phyloP scores from a whole-genome alignment of 2,888 invertebrate genomes.

The Peribatodes rhomboidaria region DNA sequence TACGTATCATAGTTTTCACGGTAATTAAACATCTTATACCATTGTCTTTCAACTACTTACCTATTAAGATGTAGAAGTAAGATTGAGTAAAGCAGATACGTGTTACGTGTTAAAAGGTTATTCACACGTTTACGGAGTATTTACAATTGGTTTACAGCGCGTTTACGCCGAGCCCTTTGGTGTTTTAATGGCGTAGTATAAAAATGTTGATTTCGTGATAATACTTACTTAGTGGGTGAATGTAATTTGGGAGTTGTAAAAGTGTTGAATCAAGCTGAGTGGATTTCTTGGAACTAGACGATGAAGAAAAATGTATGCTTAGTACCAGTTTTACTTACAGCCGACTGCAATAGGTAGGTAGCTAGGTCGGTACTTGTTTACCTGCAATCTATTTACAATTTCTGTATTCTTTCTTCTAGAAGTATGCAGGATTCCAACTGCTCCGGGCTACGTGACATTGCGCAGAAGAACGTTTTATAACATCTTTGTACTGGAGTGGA shows the following conservation, averaged over 20 bases:
- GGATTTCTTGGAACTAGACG: not conserved
- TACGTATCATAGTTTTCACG: conserved; percentile 37
- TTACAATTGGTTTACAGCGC: conserved; percentile 35
- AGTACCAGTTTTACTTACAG: too few species aligned
- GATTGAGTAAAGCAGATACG: conserved; percentile 51
- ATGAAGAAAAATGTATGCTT: not conserved
- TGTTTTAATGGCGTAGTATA: conserved; percentile 26
- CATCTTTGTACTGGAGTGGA: too few species aligned
- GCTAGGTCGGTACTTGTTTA: too few species aligned
- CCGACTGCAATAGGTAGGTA: too few species aligned
- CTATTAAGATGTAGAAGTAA: conserved; percentile 52
- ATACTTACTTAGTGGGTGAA: conserved; percentile 16
- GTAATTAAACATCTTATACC: conserved; percentile 36
- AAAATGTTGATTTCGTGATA: conserved; percentile 31
- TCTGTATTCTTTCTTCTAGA: too few species aligned
- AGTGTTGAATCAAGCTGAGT: not conserved
- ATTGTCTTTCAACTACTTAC: conserved; percentile 45
- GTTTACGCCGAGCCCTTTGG: conserved; percentile 34
- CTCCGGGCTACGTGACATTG: too few species aligned
- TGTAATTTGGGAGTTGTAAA: conserved; percentile 15
- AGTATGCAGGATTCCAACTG: too few species aligned
- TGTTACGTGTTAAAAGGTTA: conserved; percentile 51
- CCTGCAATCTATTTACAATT: too few species aligned
- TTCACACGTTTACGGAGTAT: conserved; percentile 46
- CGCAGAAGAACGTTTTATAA: too few species aligned